Conservation (phyloP, 2,888 invertebrate genomes). For the Callosobruchus maculatus region DNA sequence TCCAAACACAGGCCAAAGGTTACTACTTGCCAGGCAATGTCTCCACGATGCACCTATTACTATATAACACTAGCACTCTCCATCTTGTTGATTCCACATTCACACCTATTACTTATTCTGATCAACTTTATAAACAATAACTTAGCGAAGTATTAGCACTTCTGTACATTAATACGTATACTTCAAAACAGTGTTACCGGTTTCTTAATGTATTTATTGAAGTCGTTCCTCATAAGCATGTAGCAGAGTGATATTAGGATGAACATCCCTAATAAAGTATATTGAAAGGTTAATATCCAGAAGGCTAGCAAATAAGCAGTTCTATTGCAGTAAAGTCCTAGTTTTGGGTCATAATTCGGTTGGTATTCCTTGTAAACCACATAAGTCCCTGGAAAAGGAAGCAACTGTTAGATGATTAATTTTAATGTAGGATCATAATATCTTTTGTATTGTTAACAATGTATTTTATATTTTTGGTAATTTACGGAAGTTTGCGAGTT, state of each 20-base stretch:
- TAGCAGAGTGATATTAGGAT: constrained; percentile 39
- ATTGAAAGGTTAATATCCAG: constrained; percentile 42
- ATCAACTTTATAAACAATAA: too few relatives aligned
- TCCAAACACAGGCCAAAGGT: background rate
- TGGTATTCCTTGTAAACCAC: constrained; percentile 40
- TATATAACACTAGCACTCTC: background rate
- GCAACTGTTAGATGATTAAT: too few relatives aligned
- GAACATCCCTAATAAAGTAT: constrained; percentile 36
- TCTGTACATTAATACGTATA: background rate
- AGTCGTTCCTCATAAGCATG: constrained; percentile 39
- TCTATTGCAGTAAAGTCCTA: constrained; percentile 35
- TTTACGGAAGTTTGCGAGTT: too few relatives aligned
- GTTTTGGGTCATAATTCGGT: constrained; percentile 32
- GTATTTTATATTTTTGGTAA: too few relatives aligned
- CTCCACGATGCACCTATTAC: background rate
- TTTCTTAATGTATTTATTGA: constrained; percentile 21
- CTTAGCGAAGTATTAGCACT: background rate
- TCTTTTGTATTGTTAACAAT: too few relatives aligned
- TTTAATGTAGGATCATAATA: too few relatives aligned
- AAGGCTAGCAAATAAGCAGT: constrained; percentile 40
- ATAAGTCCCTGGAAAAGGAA: constrained; percentile 29
- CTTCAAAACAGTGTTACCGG: background rate
- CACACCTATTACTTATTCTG: background rate
- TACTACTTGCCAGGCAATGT: background rate
- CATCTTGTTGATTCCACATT: background rate